Evolutionary conservation across 2,113 vertebrate genomes (phyloP), one percentile per base, ranked within the genome.

Genomic region (Archocentrus centrarchus): DNA sequence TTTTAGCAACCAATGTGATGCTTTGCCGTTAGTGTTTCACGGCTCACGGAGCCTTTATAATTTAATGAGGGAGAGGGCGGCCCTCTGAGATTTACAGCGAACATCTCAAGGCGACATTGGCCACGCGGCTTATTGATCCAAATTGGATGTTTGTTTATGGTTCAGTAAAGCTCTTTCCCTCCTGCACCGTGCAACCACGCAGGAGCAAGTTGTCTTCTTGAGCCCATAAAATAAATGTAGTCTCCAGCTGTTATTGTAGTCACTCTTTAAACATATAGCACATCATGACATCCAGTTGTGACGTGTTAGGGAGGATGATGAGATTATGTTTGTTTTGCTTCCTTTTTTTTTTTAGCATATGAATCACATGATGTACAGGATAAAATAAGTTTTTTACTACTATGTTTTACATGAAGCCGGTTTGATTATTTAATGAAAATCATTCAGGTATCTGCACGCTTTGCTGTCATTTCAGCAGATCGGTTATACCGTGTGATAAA

Each of bases 11-110:
- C 73, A 59, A 68, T 79, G 88, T 86, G 88, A 93, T 91, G 89
- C 92, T 88, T 91, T 61, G 50, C 85, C n/a, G 39, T 89, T 86
- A 84, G 89, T 88, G 93, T 94, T 95, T 95, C 93, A 95, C 79
- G 86, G 92, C 91, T 94, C 91, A 92, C 81, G 80, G 93, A 95
- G 90, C 91, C 92, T 95, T 95, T 93, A 96, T 96, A 93, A 95
- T 95, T 96, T 96, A 96, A 96, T 94, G 93, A 95, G 92, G 86
- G 77, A 90, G 86, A 88, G 83, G 90, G 86, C 64, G 59, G 88
- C 80, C 92, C 84, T 87, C 60, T 9, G 89, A 94, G 93, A 96
- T 96, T 95, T 92, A 95, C 90, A 89, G 88, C 7, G 53, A 84
- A 79, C 73, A 77, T 93, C 87, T 93, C 64, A 83, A 89, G 91